phyloP scores from a whole-genome alignment of 2,888 invertebrate genomes.

The Heliconius ismenius region DNA sequence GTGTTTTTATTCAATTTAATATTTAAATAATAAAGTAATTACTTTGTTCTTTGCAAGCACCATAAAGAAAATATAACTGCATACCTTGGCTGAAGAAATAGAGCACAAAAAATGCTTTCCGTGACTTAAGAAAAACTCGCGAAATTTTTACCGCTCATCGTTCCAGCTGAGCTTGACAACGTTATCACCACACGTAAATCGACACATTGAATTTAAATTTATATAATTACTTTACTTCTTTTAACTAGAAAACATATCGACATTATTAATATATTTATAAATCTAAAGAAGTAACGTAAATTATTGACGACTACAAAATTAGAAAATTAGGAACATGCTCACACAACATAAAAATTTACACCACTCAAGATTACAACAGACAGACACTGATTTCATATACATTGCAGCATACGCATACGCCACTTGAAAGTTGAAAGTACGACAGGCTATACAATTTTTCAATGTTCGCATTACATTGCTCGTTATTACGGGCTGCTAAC shows the following conservation, averaged over 20 bases:
- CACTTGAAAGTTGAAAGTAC: conserved; percentile 33
- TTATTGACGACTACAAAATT: conserved; percentile 38
- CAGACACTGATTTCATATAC: conserved; percentile 39
- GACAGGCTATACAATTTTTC: conserved; percentile 13
- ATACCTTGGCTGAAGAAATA: conserved; percentile 73
- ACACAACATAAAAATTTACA: conserved; percentile 45
- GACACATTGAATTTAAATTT: conserved; percentile 36
- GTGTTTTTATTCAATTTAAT: conserved; percentile 31
- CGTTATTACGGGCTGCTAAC: conserved; percentile 4
- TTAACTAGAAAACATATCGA: neutral
- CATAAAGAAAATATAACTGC: conserved; percentile 63
- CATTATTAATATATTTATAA: conserved; percentile 2
- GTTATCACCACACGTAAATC: conserved; percentile 63
- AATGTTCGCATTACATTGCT: conserved; percentile 40
- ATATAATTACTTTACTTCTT: conserved; percentile 5
- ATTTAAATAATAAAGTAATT: conserved; percentile 22
- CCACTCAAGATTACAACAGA: conserved; percentile 3
- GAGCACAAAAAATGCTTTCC: conserved; percentile 74
- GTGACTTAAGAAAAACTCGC: conserved; percentile 70
- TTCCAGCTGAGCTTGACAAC: conserved; percentile 80
- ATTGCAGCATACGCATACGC: conserved; percentile 34
- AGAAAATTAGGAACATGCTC: conserved; percentile 38
- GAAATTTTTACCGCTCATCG: conserved; percentile 78
- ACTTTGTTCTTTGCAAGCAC: conserved; percentile 30
- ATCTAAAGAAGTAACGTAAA: conserved; percentile 26